Evolutionary conservation across 1,140 invertebrate genomes (phyloP).

Genomic region (Oreohelix idahoensis): DNA sequence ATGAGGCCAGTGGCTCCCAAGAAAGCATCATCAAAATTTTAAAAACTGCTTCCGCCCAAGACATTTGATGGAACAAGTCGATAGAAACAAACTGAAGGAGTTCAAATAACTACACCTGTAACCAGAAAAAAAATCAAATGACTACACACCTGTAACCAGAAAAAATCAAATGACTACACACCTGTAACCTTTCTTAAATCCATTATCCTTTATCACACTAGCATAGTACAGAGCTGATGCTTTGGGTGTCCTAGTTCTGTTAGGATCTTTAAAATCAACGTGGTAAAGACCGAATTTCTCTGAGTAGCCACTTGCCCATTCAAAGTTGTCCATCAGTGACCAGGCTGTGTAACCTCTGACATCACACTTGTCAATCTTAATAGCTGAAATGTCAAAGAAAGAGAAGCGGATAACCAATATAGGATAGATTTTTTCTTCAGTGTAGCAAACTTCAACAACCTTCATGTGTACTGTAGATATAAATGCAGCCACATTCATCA

Average conservation of each 20-base stretch:
- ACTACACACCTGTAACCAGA: too few relatives aligned
- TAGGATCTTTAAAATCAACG: constrained; percentile 81
- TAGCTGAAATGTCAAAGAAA: constrained; percentile 46
- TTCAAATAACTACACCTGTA: too few relatives aligned
- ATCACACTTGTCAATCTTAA: constrained; percentile 78
- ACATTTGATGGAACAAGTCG: too few relatives aligned
- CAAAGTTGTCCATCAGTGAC: constrained; percentile 83
- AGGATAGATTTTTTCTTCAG: too few relatives aligned
- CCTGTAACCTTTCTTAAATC: constrained; percentile 48
- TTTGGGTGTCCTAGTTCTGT: constrained; percentile 80
- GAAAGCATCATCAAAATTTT: too few relatives aligned
- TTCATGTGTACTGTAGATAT: too few relatives aligned
- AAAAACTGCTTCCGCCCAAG: too few relatives aligned
- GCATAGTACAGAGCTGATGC: constrained; percentile 76
- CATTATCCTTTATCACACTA: constrained; percentile 60
- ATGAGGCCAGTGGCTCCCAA: too few relatives aligned
- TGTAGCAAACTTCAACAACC: too few relatives aligned
- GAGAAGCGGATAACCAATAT: neutral
- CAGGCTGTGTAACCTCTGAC: constrained; percentile 82
- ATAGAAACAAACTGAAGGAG: too few relatives aligned
- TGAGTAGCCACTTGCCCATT: constrained; percentile 78
- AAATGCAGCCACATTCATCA: too few relatives aligned
- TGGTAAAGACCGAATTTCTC: constrained; percentile 82
- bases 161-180: neutral
- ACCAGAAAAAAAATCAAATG: too few relatives aligned